Evolutionary conservation across 2,888 invertebrate genomes (phyloP).

Genomic region (Dasypogon diadema): DNA sequence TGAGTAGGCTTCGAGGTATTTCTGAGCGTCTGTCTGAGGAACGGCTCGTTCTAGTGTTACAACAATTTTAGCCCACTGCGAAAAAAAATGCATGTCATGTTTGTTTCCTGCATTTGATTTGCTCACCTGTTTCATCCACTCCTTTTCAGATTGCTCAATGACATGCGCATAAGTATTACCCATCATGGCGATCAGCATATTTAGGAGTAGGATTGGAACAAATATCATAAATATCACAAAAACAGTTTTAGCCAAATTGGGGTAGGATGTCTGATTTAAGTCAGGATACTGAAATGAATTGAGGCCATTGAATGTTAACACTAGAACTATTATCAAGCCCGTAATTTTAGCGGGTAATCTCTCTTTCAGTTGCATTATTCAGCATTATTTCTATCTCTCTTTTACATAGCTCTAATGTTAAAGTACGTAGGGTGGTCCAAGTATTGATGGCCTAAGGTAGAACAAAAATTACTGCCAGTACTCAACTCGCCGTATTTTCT

Average conservation of each 20-base stretch:
- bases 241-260: constrained; percentile 93
- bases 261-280: constrained; percentile 89
- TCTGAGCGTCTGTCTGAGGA: constrained; percentile 88
- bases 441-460: too few relatives aligned
- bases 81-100: too few relatives aligned
- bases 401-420: too few relatives aligned
- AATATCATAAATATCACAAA: constrained; percentile 98
- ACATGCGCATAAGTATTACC: constrained; percentile 99
- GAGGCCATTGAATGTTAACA: too few relatives aligned
- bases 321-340: too few relatives aligned
- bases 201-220: constrained; percentile 94
- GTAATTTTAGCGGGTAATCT: too few relatives aligned
- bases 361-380: too few relatives aligned
- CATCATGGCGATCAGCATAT: constrained; percentile 99
- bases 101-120: not conserved
- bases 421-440: too few relatives aligned
- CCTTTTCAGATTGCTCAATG: constrained; percentile 98
- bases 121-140: constrained; percentile 93
- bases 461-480: too few relatives aligned
- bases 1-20: constrained; percentile 94
- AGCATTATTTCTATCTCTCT: too few relatives aligned
- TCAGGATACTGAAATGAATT: constrained; percentile 85
- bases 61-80: constrained; percentile 99
- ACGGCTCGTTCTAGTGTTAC: constrained; percentile 95
- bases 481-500: too few relatives aligned